Evolutionary conservation across 2,797 vertebrate genomes (phyloP).

Genomic region (Cuniculus paca): DNA sequence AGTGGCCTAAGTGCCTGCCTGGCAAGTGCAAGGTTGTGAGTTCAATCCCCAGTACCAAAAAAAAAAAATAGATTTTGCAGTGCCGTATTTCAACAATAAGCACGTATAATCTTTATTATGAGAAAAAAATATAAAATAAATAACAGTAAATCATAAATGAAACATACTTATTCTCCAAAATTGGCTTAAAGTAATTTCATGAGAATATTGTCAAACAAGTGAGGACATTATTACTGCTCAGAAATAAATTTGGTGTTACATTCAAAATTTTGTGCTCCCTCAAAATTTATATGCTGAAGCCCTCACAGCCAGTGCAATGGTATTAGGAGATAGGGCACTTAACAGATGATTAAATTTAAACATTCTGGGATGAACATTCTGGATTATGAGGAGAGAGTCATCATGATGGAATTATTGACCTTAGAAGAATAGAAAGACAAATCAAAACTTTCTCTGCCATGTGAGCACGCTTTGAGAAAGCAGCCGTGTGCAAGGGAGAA

Average conservation of each 20-base stretch:
- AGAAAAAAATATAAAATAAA: constrained; percentile 24
- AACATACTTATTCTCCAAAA: constrained; percentile 36
- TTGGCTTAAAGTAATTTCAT: constrained; percentile 35
- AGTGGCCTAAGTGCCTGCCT: no score
- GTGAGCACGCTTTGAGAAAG: background rate
- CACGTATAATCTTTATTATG: background rate
- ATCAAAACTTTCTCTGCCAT: background rate
- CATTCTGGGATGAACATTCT: background rate
- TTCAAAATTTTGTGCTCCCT: background rate
- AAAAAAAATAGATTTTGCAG: background rate
- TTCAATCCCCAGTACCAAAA: no score
- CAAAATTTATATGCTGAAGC: background rate
- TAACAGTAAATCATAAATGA: background rate
- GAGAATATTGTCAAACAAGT: background rate
- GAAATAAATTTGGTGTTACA: background rate
- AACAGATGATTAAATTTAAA: background rate
- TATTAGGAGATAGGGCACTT: background rate
- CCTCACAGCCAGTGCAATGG: rapidly evolving
- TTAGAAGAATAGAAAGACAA: background rate
- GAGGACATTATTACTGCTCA: background rate
- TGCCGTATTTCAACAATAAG: background rate
- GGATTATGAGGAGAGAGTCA: background rate
- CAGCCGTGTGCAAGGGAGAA: no score
- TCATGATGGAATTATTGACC: background rate
- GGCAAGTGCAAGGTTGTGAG: no score